These are phyloP conservation scores for Podilymbus podiceps DNA, from an alignment of 2,113 vertebrate species.

Conservation along the genomic window DNA sequence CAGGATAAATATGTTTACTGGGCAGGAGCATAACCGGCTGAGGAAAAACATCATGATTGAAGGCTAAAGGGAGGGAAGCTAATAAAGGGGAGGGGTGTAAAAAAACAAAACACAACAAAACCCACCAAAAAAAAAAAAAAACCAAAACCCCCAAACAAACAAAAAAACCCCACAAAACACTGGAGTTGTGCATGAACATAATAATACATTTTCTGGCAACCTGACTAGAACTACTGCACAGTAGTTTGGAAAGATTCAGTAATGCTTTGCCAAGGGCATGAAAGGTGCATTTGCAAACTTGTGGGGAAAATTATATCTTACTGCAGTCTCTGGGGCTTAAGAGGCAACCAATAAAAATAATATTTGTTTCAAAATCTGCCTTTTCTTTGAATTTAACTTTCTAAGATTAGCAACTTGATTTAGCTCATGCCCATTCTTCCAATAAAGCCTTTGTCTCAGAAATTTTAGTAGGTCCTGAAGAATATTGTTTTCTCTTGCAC, in stretches of 20 bases:
- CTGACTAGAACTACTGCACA: not conserved
- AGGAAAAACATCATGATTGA: not conserved
- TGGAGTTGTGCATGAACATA: too few relatives aligned
- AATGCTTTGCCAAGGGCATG: not conserved
- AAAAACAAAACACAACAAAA: too few relatives aligned
- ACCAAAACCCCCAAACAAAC: too few relatives aligned
- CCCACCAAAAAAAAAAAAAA: too few relatives aligned
- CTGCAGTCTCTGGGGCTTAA: not conserved
- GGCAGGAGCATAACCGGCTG: not conserved
- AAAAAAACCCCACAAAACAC: too few relatives aligned
- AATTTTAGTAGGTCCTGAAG: not conserved
- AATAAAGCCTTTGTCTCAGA: not conserved
- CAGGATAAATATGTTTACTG: not conserved
- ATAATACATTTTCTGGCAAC: not conserved
- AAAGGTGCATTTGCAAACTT: not conserved
- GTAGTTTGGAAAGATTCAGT: not conserved
- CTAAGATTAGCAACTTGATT: not conserved
- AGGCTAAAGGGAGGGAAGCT: not conserved
- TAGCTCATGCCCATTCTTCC: not conserved
- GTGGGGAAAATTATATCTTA: not conserved
- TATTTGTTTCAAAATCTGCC: not conserved
- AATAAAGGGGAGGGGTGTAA: not conserved
- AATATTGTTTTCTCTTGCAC: not conserved
- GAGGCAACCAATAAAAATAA: not conserved
- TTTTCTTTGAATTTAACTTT: not conserved